Evolutionary conservation across 2,113 vertebrate genomes (phyloP).

Genomic region (Telmatochromis sp.): DNA sequence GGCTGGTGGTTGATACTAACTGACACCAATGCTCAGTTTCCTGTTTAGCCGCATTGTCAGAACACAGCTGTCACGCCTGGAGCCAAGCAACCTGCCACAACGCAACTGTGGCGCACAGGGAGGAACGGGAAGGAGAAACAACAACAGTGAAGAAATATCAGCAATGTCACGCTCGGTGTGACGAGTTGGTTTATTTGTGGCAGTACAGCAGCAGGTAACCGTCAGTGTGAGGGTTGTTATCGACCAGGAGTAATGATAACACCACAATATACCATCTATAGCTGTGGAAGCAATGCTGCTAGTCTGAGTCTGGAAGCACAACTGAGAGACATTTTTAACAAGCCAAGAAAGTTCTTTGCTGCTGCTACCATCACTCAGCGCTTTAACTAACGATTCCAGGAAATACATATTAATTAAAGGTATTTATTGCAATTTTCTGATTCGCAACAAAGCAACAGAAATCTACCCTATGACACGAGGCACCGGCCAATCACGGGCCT

Average conservation of each 20-base stretch:
- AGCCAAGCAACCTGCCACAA: background rate
- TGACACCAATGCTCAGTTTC: background rate
- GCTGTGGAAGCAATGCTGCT: background rate
- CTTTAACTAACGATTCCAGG: background rate
- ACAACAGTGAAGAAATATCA: background rate
- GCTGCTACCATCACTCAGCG: accelerated
- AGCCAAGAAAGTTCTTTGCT: background rate
- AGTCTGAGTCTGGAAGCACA: background rate
- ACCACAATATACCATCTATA: background rate
- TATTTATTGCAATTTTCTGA: background rate
- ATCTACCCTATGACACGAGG: accelerated
- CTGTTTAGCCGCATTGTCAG: background rate
- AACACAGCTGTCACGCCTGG: background rate
- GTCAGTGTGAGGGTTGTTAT: background rate
- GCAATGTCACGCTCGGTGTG: background rate
- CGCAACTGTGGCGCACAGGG: background rate
- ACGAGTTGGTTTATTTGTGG: background rate
- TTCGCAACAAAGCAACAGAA: accelerated
- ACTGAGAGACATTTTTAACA: background rate
- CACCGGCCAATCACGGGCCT: accelerated
- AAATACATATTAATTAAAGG: background rate
- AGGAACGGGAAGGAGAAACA: background rate
- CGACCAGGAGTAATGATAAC: background rate
- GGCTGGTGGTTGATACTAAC: background rate
- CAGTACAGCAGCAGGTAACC: accelerated